These are phyloP conservation scores for Eptatretus atami DNA, from an alignment of 2,797 vertebrate genomes.

Conservation along the genomic window DNA sequence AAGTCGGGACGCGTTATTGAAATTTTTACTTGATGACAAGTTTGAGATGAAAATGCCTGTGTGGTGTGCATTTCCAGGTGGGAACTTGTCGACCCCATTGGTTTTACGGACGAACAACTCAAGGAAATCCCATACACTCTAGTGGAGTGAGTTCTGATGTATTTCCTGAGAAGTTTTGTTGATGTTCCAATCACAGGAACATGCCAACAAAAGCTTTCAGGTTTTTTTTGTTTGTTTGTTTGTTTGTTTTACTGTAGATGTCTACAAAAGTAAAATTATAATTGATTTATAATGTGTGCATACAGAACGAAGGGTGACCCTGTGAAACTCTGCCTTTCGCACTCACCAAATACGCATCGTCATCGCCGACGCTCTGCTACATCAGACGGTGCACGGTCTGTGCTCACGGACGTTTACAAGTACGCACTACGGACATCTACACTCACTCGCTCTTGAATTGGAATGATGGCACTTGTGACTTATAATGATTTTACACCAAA, in stretches of 20 bases:
- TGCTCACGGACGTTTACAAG: constrained; percentile 38
- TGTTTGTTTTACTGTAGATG: too few species aligned
- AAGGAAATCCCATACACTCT: constrained; percentile 60
- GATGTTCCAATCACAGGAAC: too few species aligned
- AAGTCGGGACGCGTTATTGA: too few species aligned
- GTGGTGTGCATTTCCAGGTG: constrained; percentile 17
- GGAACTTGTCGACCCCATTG: constrained; percentile 40
- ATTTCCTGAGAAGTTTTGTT: too few species aligned
- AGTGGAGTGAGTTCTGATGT: constrained; percentile 28
- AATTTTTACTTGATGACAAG: too few species aligned
- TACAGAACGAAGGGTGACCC: constrained; percentile 44
- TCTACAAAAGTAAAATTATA: too few species aligned
- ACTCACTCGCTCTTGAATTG: neutral
- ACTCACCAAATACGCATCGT: constrained; percentile 39
- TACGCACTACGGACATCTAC: neutral
- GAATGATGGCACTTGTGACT: too few species aligned
- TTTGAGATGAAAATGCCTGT: too few species aligned
- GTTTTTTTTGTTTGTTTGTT: too few species aligned
- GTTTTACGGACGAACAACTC: constrained; percentile 34
- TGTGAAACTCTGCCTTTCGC: constrained; percentile 35
- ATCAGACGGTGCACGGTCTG: constrained; percentile 43
- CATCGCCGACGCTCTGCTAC: constrained; percentile 40
- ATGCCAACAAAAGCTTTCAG: too few species aligned
- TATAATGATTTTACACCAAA: too few species aligned
- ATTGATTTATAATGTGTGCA: neutral